Conservation (phyloP, 92 coral and sea anemone species). For the Siderastrea siderea region DNA sequence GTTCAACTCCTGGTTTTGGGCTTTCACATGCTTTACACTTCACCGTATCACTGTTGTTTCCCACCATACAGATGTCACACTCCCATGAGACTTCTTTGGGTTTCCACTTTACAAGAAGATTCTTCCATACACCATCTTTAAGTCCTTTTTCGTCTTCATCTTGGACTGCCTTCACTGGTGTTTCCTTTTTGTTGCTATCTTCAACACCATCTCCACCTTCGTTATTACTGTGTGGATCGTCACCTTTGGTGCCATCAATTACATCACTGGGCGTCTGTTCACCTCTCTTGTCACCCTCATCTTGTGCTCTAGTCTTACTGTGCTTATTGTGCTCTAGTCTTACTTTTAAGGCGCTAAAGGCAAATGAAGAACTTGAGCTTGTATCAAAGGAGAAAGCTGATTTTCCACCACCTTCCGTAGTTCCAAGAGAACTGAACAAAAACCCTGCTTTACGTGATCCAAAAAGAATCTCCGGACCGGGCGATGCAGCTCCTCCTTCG, state of each 20-base stretch:
- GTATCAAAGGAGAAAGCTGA: background rate
- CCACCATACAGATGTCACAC: constrained; percentile 59
- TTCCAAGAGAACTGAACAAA: background rate
- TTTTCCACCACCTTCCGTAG: background rate
- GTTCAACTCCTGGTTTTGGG: constrained; percentile 55
- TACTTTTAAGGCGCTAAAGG: background rate
- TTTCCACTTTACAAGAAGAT: constrained; percentile 9
- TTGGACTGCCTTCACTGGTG: background rate
- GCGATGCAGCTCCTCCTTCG: background rate
- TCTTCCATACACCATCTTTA: background rate
- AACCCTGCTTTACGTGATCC: background rate
- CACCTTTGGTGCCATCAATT: background rate
- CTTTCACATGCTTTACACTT: constrained; percentile 74
- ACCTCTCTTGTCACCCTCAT: background rate
- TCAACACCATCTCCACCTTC: background rate
- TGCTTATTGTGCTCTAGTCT: background rate
- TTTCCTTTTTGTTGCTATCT: background rate
- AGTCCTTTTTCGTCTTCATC: background rate
- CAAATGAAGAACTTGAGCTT: background rate
- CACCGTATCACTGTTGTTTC: constrained; percentile 35
- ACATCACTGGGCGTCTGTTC: background rate
- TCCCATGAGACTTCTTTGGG: constrained; percentile 37
- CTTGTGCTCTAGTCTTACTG: background rate
- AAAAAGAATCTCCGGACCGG: constrained; percentile 2
- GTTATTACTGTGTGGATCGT: background rate